phyloP scores from a whole-genome alignment of 2,113 vertebrate genomes.

The Equus quagga region DNA sequence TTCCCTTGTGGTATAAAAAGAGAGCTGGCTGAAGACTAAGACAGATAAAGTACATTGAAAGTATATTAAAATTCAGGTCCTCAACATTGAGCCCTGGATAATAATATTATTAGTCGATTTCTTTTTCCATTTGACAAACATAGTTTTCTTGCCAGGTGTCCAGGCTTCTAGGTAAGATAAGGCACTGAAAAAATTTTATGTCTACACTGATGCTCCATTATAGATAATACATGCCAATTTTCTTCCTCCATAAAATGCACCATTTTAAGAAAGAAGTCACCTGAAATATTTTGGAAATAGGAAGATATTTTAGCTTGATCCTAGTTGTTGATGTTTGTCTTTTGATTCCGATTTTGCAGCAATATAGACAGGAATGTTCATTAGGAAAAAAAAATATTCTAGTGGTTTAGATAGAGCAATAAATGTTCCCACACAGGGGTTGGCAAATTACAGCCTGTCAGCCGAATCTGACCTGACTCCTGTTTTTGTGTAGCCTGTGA shows the following conservation, averaged over 20 bases:
- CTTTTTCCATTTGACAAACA: slow-evolving; percentile 70
- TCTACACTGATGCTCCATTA: slow-evolving; percentile 26
- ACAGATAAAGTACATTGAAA: background rate
- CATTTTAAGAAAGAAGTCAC: slow-evolving; percentile 41
- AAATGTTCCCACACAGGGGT: background rate
- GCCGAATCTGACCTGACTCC: background rate
- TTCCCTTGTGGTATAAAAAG: background rate
- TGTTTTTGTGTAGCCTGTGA: background rate
- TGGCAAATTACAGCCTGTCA: background rate
- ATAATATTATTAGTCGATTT: slow-evolving; percentile 39
- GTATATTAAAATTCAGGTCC: slow-evolving; percentile 66
- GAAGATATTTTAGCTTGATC: slow-evolving; percentile 32
- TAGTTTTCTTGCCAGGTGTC: slow-evolving; percentile 42
- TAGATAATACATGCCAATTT: slow-evolving; percentile 38
- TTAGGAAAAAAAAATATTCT: background rate
- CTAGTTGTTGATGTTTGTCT: slow-evolving; percentile 52
- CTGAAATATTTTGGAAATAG: slow-evolving; percentile 50
- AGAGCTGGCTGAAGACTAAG: background rate
- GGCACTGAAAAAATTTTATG: slow-evolving; percentile 26
- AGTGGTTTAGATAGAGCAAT: background rate
- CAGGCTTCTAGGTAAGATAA: slow-evolving; percentile 64
- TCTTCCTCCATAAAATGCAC: slow-evolving; percentile 41
- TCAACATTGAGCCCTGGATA: slow-evolving; percentile 39
- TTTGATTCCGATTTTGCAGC: slow-evolving; percentile 44
- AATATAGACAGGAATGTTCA: background rate